A percentile compares a stretch with the other conserved stretches of the same genome.
phyloP scores from a whole-genome alignment of 2,888 invertebrate genomes.

The Apamea epomidion region DNA sequence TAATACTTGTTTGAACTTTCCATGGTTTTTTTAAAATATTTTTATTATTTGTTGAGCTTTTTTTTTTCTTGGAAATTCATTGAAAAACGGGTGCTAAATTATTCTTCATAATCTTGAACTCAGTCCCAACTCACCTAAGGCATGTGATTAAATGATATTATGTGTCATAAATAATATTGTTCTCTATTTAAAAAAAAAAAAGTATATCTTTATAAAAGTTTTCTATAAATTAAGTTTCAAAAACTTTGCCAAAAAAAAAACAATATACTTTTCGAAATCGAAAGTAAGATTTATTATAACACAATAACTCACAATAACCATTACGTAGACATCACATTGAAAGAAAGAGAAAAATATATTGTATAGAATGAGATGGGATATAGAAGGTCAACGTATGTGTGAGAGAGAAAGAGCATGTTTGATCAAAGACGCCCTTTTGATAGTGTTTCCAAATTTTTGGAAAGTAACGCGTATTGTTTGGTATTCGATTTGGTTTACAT shows the following conservation, averaged over 20 bases:
- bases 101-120: not conserved
- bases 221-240: not conserved
- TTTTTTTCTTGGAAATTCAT: not conserved
- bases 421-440: slow-evolving; percentile 86
- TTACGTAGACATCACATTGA: slow-evolving; percentile 68
- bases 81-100: not conserved
- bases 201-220: too few relatives aligned
- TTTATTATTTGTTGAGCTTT: slow-evolving; percentile 2
- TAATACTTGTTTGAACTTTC: slow-evolving; percentile 60
- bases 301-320: slow-evolving; percentile 81
- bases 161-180: not conserved
- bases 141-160: too few relatives aligned
- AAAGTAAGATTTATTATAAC: slow-evolving; percentile 72
- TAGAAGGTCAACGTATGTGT: slow-evolving; percentile 52
- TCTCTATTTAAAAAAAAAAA: not conserved
- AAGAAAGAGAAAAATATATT: slow-evolving; percentile 69
- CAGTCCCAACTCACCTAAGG: too few relatives aligned
- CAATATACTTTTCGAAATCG: slow-evolving; percentile 31
- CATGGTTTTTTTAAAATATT: slow-evolving; percentile 12
- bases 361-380: slow-evolving; percentile 60
- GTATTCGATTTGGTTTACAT: slow-evolving; percentile 78
- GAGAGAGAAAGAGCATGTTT: slow-evolving; percentile 80
- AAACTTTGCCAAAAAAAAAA: not conserved
- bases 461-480: slow-evolving; percentile 87
- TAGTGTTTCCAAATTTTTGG: slow-evolving; percentile 90